A percentile compares a stretch with the other conserved stretches of the same genome.
Conservation (phyloP, 1,140 invertebrate genomes). For the Nasonia giraulti region DNA sequence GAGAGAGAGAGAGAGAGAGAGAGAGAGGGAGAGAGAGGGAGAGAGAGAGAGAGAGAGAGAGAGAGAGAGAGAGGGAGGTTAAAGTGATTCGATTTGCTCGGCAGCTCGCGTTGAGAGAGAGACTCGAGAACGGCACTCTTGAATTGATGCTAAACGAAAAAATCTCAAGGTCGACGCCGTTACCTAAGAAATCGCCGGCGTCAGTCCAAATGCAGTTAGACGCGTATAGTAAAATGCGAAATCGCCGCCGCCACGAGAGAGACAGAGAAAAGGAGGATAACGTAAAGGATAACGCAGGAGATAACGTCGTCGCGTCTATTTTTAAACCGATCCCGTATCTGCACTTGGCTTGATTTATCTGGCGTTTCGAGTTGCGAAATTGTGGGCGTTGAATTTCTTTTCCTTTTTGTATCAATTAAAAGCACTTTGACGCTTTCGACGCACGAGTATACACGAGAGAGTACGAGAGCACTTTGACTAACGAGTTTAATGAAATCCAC, state of each 20-base stretch:
- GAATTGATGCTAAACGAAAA: conserved; percentile 8
- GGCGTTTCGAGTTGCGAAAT: too few species aligned
- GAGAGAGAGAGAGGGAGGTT: background rate
- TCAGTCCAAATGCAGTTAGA: background rate
- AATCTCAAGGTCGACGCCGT: background rate
- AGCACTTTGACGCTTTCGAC: too few species aligned
- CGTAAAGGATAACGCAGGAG: too few species aligned
- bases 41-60: background rate
- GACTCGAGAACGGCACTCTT: background rate
- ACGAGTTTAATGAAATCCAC: conserved; percentile 56
- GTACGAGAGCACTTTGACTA: too few species aligned
- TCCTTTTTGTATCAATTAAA: too few species aligned
- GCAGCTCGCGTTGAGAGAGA: background rate
- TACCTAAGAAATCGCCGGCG: background rate
- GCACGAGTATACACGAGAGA: too few species aligned
- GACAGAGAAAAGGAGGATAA: too few species aligned
- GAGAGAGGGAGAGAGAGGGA: background rate
- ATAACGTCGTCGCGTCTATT: too few species aligned
- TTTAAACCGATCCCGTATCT: too few species aligned
- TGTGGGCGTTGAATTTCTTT: too few species aligned
- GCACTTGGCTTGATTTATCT: too few species aligned
- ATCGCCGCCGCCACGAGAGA: too few species aligned
- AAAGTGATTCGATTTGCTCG: background rate
- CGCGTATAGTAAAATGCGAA: background rate
- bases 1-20: background rate